Base-by-base conservation (phyloP, 2,888 invertebrate species). In the Argyra leucocephala region DNA sequence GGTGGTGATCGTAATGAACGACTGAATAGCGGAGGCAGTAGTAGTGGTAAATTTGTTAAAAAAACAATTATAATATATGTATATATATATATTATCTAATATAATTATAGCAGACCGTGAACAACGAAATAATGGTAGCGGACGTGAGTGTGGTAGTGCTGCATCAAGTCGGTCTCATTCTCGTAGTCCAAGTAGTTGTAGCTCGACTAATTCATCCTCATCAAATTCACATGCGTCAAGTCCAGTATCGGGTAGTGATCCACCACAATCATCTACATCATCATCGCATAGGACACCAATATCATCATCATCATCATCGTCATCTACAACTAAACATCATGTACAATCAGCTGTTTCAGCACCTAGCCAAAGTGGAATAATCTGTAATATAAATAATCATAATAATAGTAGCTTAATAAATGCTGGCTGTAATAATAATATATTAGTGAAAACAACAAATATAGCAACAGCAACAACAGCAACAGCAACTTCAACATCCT, bases 81-180 rank as follows among this genome's bases (percentile, higher is more conserved):
- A 31, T 31, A 31, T 10, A 4, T 26, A 4, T 31, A 10, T 31
- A 10, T 31, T 10, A 6, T 31, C 12, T 7, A 31, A 31, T 31
- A 31, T 31, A 61, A 69, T 65, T 71, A 65, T 31, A 31, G 31
- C 31, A 12, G 71, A 71, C 66, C 70, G 71, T 64, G 71, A 71
- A 31, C 31, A 31, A 31, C 31, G 67, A 65, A 66, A 62, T 69
- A 64, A 63, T 57, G 48, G 48, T 57, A 63, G 69, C 64, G 68
- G 68, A 59, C 81, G 63, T 78, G 80, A 64, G 62, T 64, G 69
- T 60, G 76, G 77, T 48, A 78, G 78, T 73, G 82, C 82, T 71
- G 80, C 82, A 66, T 83, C 83, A 68, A 83, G 82, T 73, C 78
- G 83, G 72, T 83, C 84, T 69, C 82, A 82, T 74, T 83, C 83